Conservation (phyloP, 2,797 vertebrate species). For the Mastacembelus armatus region DNA sequence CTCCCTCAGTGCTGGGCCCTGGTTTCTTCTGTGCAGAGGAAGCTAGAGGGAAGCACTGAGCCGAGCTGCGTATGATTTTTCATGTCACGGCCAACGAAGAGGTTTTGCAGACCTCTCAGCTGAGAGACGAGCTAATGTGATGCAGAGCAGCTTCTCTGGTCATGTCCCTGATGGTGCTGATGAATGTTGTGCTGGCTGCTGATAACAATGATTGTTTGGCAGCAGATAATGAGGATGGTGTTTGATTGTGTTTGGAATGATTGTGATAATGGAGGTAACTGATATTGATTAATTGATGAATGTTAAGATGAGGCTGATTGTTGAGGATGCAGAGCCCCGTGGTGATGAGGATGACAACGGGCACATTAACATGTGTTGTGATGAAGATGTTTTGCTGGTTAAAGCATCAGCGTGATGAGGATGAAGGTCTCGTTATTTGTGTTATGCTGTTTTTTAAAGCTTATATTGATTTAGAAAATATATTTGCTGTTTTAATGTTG, state of each 20-base stretch:
- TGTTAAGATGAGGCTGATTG: slow-evolving; percentile 1
- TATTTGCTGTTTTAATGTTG: too few relatives aligned
- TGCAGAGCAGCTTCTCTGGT: not conserved
- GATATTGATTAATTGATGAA: slow-evolving; percentile 10
- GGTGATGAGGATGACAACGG: slow-evolving; percentile 9
- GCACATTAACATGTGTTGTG: slow-evolving; percentile 7
- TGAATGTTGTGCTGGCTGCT: not conserved
- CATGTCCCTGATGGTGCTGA: not conserved
- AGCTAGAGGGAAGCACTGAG: slow-evolving; percentile 79
- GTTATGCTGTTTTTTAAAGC: too few relatives aligned
- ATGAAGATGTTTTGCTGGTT: slow-evolving; percentile 19
- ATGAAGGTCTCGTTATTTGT: not conserved
- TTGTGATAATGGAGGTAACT: slow-evolving; percentile 1
- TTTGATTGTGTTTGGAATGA: too few relatives aligned
- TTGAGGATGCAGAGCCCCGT: not conserved
- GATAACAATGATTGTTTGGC: not conserved
- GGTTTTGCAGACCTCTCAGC: slow-evolving; percentile 2
- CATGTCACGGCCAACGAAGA: slow-evolving; percentile 39
- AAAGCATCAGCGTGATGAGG: not conserved
- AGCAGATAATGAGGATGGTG: not conserved
- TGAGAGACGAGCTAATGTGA: slow-evolving; percentile 10
- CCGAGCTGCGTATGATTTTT: slow-evolving; percentile 48
- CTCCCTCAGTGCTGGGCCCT: not conserved
- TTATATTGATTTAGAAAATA: too few relatives aligned
- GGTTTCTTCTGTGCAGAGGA: slow-evolving; percentile 52